Percentiles rank a stretch among this genome's conserved stretches.
Evolutionary conservation across 2,888 invertebrate species (phyloP).

Genomic region (Hoplodrina ambigua): DNA sequence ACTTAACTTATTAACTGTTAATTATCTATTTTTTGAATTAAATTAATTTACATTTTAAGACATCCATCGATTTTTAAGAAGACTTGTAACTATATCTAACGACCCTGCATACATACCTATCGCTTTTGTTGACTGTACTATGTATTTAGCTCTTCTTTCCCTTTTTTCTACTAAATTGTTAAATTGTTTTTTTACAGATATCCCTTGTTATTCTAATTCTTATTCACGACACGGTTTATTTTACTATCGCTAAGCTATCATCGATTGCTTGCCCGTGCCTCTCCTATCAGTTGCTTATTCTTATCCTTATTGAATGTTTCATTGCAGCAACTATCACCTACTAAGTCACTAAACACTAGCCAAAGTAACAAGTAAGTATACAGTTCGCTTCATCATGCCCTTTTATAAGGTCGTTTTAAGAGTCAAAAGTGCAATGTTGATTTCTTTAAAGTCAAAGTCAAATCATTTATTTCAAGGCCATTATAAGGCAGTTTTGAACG

Average conservation of each 20-base stretch:
- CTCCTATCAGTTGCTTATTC: slow-evolving; percentile 81
- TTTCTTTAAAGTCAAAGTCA: too few relatives aligned
- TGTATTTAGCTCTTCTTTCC: slow-evolving; percentile 14
- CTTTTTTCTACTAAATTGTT: slow-evolving; percentile 39
- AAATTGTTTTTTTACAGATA: slow-evolving; percentile 61
- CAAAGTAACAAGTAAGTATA: slow-evolving; percentile 86
- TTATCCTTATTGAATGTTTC: slow-evolving; percentile 86
- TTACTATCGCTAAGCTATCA: slow-evolving; percentile 57
- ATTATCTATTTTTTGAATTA: too few relatives aligned
- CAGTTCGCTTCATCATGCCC: slow-evolving; percentile 64
- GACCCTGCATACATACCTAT: too few relatives aligned
- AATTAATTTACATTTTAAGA: too few relatives aligned
- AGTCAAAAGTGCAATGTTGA: background rate
- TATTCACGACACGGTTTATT: slow-evolving; percentile 51
- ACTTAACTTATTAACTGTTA: too few relatives aligned
- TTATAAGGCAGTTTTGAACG: too few relatives aligned
- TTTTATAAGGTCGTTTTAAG: slow-evolving; percentile 44
- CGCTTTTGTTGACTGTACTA: background rate
- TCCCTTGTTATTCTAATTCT: slow-evolving; percentile 47
- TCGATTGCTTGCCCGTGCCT: slow-evolving; percentile 75
- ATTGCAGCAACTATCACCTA: slow-evolving; percentile 90
- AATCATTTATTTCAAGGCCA: too few relatives aligned
- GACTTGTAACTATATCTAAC: too few relatives aligned
- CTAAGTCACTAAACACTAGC: slow-evolving; percentile 89
- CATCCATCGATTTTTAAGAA: too few relatives aligned